These are phyloP conservation scores for Psittacus erithacus DNA, from an alignment of 2,113 vertebrate genomes.

Conservation along the genomic window DNA sequence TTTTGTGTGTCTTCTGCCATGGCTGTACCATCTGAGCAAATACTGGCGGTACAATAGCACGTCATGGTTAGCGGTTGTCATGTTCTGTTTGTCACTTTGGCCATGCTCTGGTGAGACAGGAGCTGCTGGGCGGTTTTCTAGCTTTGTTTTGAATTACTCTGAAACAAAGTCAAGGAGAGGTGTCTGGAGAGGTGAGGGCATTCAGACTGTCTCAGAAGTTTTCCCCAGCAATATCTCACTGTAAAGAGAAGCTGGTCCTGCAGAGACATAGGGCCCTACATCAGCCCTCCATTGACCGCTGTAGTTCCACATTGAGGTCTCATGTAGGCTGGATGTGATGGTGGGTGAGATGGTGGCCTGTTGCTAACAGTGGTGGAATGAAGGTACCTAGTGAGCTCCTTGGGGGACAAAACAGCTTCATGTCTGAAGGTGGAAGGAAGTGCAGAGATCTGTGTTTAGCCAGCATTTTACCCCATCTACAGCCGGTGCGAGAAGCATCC, in stretches of 20 bases:
- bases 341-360: neutral
- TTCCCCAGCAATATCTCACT: neutral
- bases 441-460: neutral
- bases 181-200: neutral
- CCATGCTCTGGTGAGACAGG: neutral
- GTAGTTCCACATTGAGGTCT: neutral
- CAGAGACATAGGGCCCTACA: neutral
- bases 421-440: neutral
- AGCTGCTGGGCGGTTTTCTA: neutral
- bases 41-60: neutral
- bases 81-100: neutral
- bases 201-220: neutral
- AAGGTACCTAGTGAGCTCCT: neutral
- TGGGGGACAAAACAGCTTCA: neutral
- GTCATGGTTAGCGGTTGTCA: neutral
- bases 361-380: neutral
- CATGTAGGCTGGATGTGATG: neutral
- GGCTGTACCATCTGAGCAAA: neutral
- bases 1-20: neutral
- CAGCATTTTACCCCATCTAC: neutral
- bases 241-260: neutral
- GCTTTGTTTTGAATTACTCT: neutral
- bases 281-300: neutral
- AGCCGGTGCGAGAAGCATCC: neutral
- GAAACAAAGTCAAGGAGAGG: neutral